Evolutionary conservation across 1,140 invertebrate genomes (phyloP), one percentile per base, ranked within the genome.

Genomic region (Tribolium madens): DNA sequence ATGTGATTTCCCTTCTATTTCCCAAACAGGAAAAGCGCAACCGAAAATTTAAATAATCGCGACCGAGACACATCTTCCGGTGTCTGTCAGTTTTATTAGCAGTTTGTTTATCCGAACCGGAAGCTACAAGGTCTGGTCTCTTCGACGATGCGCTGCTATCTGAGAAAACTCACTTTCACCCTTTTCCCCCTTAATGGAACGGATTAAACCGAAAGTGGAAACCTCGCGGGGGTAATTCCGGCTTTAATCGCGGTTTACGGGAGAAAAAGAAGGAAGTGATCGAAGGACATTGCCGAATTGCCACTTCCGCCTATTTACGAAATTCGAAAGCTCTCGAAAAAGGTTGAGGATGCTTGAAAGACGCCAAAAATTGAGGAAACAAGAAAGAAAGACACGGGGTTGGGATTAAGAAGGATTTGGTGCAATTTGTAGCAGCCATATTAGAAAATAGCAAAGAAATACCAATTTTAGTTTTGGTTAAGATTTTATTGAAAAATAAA

Each of bases 1-100:
- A 76, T 57, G 75, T 53, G 64, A 76, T 76, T 71, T 53, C 53
- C 48, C 12, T 33, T 31, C 60, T 69, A 64, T 48, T 52, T 68
- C 17, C 13, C 33, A 6, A 26, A 14, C 36, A 57, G 26, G 57
- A 64, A 64, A 64, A 64, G 57, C 21, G 12, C 57, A 64, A 12
- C 57, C 57, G 26, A 64, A 33, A 64, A 64, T 64, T 64, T 64
- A 64, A 64, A 64, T 64, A 33, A 64, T 64, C 14, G 52, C 6
- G 18, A 7, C 52, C 14, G 17, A 21, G 17, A 17, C 52, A 57
- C 18, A 21, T 21, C 17, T 57, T 57, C 14, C 13, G 57, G 57
- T 33, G 36, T 26, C 26, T 33, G 57, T 64, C 57, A 64, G 57
- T 64, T 64, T 64, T 64, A 64, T 64, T 64, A 64, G 21, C 21